These are phyloP conservation scores for Corydoras sp. DNA, from an alignment of 2,113 vertebrate species.

Conservation along the genomic window DNA sequence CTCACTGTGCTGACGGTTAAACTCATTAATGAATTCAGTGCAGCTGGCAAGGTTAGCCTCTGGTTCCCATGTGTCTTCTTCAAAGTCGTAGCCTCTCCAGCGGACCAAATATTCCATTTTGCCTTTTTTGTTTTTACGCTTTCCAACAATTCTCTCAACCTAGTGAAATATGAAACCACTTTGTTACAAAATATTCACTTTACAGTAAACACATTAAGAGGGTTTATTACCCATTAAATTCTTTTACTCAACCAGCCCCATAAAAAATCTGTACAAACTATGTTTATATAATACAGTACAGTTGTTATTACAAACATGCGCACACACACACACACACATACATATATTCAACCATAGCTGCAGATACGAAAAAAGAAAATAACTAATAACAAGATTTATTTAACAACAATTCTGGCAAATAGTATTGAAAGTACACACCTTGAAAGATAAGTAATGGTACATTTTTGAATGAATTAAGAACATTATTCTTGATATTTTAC, in stretches of 20 bases:
- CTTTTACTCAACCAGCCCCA: not conserved
- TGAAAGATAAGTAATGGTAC: too few relatives aligned
- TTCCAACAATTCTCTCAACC: conserved; percentile 92
- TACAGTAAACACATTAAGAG: not conserved
- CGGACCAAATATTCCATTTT: conserved; percentile 88
- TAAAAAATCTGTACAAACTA: too few relatives aligned
- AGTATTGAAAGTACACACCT: too few relatives aligned
- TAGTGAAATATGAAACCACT: conserved; percentile 45
- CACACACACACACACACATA: too few relatives aligned
- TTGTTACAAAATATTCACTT: not conserved
- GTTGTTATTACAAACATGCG: too few relatives aligned
- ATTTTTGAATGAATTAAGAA: too few relatives aligned
- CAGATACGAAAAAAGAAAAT: too few relatives aligned
- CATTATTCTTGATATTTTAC: too few relatives aligned
- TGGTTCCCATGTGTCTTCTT: conserved; percentile 94
- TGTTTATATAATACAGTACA: too few relatives aligned
- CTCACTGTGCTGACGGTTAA: conserved; percentile 75
- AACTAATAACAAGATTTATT: too few relatives aligned
- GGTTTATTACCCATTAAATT: not conserved
- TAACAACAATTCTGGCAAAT: too few relatives aligned
- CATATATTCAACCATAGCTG: too few relatives aligned
- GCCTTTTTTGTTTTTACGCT: conserved; percentile 87
- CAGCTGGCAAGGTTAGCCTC: conserved; percentile 90
- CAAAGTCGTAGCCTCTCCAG: conserved; percentile 88
- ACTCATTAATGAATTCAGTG: conserved; percentile 86